Conservation (phyloP, 2,888 invertebrate species). For the Megalurothrips usitatus region DNA sequence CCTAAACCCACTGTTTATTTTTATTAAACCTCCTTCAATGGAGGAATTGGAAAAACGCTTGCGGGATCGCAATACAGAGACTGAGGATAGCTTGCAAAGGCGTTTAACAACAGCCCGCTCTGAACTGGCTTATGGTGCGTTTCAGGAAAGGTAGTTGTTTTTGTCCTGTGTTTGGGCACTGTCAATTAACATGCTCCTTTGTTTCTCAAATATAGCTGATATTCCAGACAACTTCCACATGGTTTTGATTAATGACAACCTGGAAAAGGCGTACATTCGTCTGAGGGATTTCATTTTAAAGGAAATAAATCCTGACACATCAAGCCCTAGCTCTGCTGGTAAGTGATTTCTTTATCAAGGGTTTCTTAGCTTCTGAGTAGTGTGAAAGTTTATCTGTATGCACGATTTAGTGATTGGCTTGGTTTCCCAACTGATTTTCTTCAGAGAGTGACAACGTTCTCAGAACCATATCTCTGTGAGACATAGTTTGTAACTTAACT, state of each 20-base stretch:
- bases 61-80: conserved; percentile 80
- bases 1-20: conserved; percentile 78
- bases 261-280: conserved; percentile 73
- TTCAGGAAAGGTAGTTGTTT: no score
- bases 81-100: conserved; percentile 74
- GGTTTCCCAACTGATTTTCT: no score
- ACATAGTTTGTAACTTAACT: background rate
- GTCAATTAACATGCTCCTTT: background rate
- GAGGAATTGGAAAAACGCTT: conserved; percentile 70
- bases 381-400: background rate
- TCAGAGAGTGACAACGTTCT: no score
- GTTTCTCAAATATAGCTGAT: conserved; percentile 47
- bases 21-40: conserved; percentile 88
- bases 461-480: background rate
- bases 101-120: conserved; percentile 70
- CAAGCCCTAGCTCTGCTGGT: conserved; percentile 4
- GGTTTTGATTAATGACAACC: conserved; percentile 73
- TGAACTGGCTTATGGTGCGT: conserved; percentile 79
- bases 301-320: conserved; percentile 40
- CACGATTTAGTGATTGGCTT: no score
- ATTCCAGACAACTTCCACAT: conserved; percentile 75
- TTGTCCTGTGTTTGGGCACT: background rate
- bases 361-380: background rate
- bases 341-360: background rate
- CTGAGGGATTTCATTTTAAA: conserved; percentile 67